These are phyloP conservation scores for Hedya salicella DNA, from an alignment of 2,888 invertebrate species.

Conservation along the genomic window DNA sequence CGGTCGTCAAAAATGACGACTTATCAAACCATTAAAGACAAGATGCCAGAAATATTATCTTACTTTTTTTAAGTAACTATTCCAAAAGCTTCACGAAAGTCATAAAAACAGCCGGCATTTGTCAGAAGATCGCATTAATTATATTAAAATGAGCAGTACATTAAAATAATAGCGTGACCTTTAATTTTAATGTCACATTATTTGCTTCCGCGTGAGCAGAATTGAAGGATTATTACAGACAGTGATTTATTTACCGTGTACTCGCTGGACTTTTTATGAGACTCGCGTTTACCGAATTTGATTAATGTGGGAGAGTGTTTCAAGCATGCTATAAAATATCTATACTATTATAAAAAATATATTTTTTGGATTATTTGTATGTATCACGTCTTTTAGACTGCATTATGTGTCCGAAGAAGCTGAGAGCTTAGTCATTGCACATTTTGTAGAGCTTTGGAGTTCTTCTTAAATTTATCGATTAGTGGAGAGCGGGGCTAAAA, in stretches of 20 bases:
- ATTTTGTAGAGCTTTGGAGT: too few relatives aligned
- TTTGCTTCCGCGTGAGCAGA: conserved; percentile 10
- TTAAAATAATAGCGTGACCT: conserved; percentile 24
- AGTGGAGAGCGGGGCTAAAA: too few relatives aligned
- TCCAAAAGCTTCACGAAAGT: not conserved
- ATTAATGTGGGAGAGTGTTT: conserved; percentile 7
- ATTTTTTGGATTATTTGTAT: too few relatives aligned
- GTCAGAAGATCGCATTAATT: not conserved
- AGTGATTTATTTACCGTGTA: conserved; percentile 20
- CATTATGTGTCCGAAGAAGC: too few relatives aligned
- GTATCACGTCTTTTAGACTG: too few relatives aligned
- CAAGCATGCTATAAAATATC: not conserved
- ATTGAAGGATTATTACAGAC: conserved; percentile 16
- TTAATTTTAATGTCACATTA: conserved; percentile 23
- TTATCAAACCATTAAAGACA: too few relatives aligned
- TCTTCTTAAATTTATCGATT: too few relatives aligned
- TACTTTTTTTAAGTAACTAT: too few relatives aligned
- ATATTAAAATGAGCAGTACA: conserved; percentile 2
- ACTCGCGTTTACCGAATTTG: conserved; percentile 7
- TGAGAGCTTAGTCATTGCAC: too few relatives aligned
- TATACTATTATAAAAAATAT: too few relatives aligned
- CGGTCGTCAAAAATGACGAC: too few relatives aligned
- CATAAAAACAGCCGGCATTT: not conserved
- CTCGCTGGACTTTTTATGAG: not conserved
- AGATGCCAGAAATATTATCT: too few relatives aligned